phyloP scores from a whole-genome alignment of 2,888 invertebrate genomes.

The Nipponacmea schrenckii region DNA sequence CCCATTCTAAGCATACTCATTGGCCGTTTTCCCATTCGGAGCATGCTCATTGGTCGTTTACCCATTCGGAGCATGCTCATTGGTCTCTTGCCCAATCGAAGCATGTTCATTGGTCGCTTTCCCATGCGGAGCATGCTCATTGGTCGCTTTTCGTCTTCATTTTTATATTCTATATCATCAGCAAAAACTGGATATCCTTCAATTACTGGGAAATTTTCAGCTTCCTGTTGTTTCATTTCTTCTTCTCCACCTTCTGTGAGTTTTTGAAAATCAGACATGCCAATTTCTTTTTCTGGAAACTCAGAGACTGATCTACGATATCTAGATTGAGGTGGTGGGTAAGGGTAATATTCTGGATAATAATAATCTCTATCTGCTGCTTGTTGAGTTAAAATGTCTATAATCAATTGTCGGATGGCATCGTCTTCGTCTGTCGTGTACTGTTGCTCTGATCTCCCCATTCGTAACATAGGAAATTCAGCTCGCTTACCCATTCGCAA shows the following conservation, averaged over 20 bases:
- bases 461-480: conserved; percentile 38
- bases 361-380: neutral
- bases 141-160: neutral
- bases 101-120: conserved; percentile 49
- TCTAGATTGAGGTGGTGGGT: neutral
- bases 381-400: neutral
- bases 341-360: neutral
- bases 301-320: neutral
- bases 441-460: conserved; percentile 33
- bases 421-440: conserved; percentile 2
- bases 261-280: neutral
- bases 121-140: conserved; percentile 10
- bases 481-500: conserved; percentile 50
- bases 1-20: conserved; percentile 33
- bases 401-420: conserved; percentile 18
- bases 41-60: conserved; percentile 30
- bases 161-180: neutral
- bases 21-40: conserved; percentile 24
- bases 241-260: neutral
- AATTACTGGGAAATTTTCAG: neutral
- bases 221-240: conserved; percentile 8
- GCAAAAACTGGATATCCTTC: neutral
- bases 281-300: neutral
- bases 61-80: conserved; percentile 51
- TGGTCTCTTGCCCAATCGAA: conserved; percentile 52